Evolutionary conservation across 2,113 vertebrate genomes (phyloP), one percentile per base, ranked within the genome.

Genomic region (Antigone vipio): DNA sequence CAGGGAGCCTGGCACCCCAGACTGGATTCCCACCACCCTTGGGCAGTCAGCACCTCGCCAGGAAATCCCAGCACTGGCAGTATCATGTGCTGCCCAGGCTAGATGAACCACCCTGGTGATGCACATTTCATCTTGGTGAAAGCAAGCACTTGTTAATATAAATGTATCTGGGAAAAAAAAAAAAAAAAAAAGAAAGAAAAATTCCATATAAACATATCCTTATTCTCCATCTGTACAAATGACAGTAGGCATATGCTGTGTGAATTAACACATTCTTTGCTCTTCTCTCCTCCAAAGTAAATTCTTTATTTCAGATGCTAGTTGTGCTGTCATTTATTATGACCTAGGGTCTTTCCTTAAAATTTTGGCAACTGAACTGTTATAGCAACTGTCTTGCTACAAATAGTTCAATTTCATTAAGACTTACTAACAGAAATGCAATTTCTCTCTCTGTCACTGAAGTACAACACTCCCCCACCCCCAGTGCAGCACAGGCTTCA

Each of bases 341-440:
- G 75, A 96, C 27, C 53, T 15, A 95, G 75, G 74, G 85, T 95
- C 19, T 53, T 72, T 88, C 78, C 88, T 81, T 67, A 92, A 93
- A 93, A 85, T 73, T 64, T 84, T 83, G 85, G 67, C 55, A 66
- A 29, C 55, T 90, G 56, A 96, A 81, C 47, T 85, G 32, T 81
- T 74, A 74, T 3, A 58, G 67, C n/a, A 93, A 84, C 42, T 78
- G 72, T 79, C 56, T 93, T 75, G 27, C 77, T 95, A 97, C 92
- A 96, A 97, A 97, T 96, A 97, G 59, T 58, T 89, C 32, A 30
- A 59, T 88, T 97, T 85, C 84, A 92, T 89, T 89, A 77, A 40
- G 74, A 62, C 53, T 88, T 95, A 93, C 85, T 85, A 96, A 78
- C 55, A 95, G 89, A 96, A 97, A 93, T 29, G 21, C 42, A 96